Percentiles rank a stretch among this genome's conserved stretches.
Conservation (phyloP, 2,113 vertebrate species). For the Poeciliopsis retropinna region DNA sequence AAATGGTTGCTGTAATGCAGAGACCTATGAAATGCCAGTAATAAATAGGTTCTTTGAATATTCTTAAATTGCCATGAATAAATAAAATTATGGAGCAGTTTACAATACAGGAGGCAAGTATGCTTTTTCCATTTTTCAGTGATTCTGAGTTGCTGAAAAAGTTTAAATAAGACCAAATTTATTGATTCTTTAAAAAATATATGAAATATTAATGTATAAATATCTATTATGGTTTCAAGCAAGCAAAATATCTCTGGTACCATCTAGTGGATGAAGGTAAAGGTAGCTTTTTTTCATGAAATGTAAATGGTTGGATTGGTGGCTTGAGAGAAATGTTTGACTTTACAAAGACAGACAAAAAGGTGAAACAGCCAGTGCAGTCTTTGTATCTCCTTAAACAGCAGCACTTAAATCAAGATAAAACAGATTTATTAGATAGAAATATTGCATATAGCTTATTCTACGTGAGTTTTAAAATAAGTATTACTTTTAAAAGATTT, state of each 20-base stretch:
- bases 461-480: not conserved
- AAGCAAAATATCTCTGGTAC: slow-evolving; percentile 65
- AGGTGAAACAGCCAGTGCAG: no score
- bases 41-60: not conserved
- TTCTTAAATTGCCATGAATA: not conserved
- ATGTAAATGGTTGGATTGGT: not conserved
- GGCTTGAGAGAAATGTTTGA: no score
- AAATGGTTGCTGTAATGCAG: not conserved
- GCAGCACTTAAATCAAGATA: not conserved
- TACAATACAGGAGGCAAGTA: not conserved
- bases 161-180: not conserved
- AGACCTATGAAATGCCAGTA: not conserved
- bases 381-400: no score
- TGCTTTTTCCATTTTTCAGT: not conserved
- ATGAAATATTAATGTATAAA: slow-evolving; percentile 49
- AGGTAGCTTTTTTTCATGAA: slow-evolving; percentile 4
- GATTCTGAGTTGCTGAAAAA: not conserved
- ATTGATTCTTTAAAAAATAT: slow-evolving; percentile 32
- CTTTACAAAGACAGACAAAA: no score
- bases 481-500: no score
- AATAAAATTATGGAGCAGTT: not conserved
- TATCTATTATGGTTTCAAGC: slow-evolving; percentile 11
- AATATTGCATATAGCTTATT: not conserved
- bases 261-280: slow-evolving; percentile 70
- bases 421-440: not conserved